Evolutionary conservation across 2,888 invertebrate species (phyloP).

Genomic region (Mesoligia furuncula): DNA sequence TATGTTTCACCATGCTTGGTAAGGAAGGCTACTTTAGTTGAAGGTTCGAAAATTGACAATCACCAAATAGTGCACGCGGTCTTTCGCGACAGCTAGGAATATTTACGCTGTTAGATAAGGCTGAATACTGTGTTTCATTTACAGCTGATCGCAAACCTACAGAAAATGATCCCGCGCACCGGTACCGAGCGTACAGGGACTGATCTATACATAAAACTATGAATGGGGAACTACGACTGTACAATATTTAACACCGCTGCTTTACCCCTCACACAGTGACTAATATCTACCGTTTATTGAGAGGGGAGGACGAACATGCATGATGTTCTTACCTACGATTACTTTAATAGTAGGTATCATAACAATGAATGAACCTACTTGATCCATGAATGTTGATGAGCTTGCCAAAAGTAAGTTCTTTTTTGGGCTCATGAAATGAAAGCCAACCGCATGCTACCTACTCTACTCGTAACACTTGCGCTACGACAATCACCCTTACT

Average conservation of each 20-base stretch:
- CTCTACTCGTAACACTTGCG: not conserved
- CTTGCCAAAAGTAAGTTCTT: not conserved
- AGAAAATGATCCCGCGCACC: not conserved
- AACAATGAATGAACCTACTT: constrained; percentile 1
- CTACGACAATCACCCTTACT: not conserved
- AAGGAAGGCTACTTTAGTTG: no score
- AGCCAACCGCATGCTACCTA: not conserved
- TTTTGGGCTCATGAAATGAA: not conserved
- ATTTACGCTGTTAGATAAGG: not conserved
- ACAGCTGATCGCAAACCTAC: constrained; percentile 16
- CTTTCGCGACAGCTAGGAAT: not conserved
- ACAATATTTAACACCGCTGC: not conserved
- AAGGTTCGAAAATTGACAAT: not conserved
- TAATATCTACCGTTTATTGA: constrained; percentile 4
- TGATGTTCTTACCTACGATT: not conserved
- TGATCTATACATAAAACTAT: constrained; percentile 4
- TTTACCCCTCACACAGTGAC: not conserved
- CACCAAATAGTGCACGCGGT: not conserved
- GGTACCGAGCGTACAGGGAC: not conserved
- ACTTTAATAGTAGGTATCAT: not conserved
- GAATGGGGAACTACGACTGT: not conserved
- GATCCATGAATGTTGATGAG: not conserved
- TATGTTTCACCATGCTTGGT: not conserved
- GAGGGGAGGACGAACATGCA: no score
- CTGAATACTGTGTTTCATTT: not conserved